Evolutionary conservation across 2,888 invertebrate species (phyloP).

Genomic region (Pachliopta kotzebuea): DNA sequence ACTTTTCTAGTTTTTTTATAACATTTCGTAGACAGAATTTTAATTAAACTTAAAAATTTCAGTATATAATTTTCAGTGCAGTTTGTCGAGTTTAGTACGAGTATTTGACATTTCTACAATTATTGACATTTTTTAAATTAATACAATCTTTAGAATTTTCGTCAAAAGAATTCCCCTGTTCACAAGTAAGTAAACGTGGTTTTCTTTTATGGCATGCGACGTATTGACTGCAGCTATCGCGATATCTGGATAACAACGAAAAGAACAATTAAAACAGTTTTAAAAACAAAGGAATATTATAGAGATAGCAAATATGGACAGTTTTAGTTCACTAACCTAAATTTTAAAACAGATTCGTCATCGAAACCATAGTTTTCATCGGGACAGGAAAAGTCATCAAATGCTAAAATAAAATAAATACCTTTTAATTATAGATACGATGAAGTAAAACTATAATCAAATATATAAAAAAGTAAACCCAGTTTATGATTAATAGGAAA

Average conservation of each 20-base stretch:
- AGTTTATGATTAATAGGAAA: not conserved
- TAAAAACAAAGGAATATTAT: not conserved
- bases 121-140: constrained; percentile 12
- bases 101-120: constrained; percentile 19
- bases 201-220: constrained; percentile 25
- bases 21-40: too few species aligned
- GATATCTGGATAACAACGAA: constrained; percentile 6
- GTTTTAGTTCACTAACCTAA: constrained; percentile 5
- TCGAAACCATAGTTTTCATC: constrained; percentile 3
- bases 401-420: constrained; percentile 43
- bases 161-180: constrained; percentile 27
- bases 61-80: not conserved
- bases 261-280: not conserved
- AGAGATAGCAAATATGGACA: not conserved
- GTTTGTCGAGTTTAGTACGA: constrained; percentile 11
- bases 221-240: constrained; percentile 25
- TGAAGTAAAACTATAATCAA: not conserved
- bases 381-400: constrained; percentile 36
- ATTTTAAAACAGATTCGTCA: constrained; percentile 9
- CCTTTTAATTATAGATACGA: too few species aligned
- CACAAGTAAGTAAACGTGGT: constrained; percentile 24
- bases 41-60: too few species aligned
- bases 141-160: constrained; percentile 13
- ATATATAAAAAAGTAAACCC: not conserved
- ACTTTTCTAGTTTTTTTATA: too few species aligned